phyloP scores from a whole-genome alignment of 2,797 vertebrate genomes.

The Myoxocephalus aenaeus region DNA sequence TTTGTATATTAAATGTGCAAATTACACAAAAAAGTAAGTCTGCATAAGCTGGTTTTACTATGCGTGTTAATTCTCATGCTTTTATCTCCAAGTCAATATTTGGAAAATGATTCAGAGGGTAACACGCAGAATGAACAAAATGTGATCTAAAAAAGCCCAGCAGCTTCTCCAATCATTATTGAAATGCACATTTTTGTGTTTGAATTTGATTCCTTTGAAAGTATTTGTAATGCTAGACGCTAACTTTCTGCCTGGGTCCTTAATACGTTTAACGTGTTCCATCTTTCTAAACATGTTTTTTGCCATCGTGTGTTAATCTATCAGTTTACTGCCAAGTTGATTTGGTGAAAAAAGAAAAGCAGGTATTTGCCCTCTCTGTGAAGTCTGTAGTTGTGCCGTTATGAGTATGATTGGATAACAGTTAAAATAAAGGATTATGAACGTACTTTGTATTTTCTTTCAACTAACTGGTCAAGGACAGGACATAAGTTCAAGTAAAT shows the following conservation, averaged over 20 bases:
- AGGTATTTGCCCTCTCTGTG: not conserved
- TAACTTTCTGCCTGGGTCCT: not conserved
- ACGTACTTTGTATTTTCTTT: not conserved
- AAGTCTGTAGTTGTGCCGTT: not conserved
- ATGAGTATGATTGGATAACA: not conserved
- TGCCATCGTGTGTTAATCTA: not conserved
- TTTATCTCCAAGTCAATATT: constrained; percentile 40
- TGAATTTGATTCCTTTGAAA: not conserved
- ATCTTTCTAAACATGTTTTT: no score
- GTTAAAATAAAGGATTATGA: not conserved
- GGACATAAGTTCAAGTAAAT: not conserved
- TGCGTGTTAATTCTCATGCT: constrained; percentile 3
- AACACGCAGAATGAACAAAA: not conserved
- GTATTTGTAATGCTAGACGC: not conserved
- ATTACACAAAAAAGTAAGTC: constrained; percentile 6
- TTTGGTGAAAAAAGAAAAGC: not conserved
- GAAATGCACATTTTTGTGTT: not conserved
- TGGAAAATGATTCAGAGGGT: constrained; percentile 16
- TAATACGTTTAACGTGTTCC: not conserved
- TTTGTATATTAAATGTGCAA: constrained; percentile 32
- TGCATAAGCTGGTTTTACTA: not conserved
- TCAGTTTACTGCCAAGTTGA: not conserved
- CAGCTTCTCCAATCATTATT: not conserved
- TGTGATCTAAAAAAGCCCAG: not conserved
- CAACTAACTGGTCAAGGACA: not conserved